Percentiles rank a stretch among this genome's conserved stretches.
Evolutionary conservation across 2,797 vertebrate species (phyloP).

Genomic region (Tenualosa thibaudeaui): DNA sequence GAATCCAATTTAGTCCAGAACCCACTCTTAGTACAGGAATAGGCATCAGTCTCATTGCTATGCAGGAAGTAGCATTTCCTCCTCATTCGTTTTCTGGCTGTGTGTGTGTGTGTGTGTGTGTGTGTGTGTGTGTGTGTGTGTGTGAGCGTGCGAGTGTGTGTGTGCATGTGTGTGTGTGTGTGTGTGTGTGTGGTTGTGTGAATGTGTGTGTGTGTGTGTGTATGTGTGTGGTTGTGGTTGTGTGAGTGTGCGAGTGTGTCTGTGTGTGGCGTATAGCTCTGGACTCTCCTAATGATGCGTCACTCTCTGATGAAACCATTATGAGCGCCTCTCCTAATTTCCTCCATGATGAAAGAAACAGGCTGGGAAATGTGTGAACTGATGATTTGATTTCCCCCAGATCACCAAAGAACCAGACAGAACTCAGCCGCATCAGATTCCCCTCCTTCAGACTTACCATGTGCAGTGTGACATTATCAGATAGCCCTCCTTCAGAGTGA

Average conservation of each 20-base stretch:
- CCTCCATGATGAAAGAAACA: background rate
- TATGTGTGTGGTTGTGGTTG: background rate
- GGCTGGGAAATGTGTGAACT: background rate
- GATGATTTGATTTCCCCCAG: background rate
- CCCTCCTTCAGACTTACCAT: background rate
- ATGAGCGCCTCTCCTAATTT: background rate
- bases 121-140: too few species aligned
- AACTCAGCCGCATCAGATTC: background rate
- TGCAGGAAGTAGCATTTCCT: background rate
- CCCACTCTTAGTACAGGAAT: conserved; percentile 39
- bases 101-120: background rate
- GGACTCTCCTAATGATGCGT: background rate
- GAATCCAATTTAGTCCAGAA: conserved; percentile 39
- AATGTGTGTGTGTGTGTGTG: too few species aligned
- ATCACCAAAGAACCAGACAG: background rate
- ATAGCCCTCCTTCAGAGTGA: too few species aligned
- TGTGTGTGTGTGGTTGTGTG: background rate
- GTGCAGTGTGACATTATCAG: too few species aligned
- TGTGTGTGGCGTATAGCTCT: background rate
- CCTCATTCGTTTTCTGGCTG: background rate
- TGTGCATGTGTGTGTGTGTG: background rate
- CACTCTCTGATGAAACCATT: background rate
- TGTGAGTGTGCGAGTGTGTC: background rate
- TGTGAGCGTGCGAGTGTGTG: background rate
- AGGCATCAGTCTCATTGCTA: conserved; percentile 37